Base-by-base conservation (phyloP, 2,797 vertebrate genomes). In the Onychomys arenicola region DNA sequence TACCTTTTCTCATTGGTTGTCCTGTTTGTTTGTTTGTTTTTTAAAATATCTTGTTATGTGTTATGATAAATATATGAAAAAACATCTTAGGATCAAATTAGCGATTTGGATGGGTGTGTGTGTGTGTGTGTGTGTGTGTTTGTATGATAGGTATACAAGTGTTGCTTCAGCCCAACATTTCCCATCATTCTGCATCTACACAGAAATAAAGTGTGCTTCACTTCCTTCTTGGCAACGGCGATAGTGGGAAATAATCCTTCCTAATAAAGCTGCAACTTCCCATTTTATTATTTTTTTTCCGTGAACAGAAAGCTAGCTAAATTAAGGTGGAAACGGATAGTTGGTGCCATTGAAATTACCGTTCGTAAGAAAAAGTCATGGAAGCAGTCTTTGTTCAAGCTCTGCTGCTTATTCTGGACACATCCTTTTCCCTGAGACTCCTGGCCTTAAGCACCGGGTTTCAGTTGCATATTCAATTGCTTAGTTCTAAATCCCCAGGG, bases 71-170 rank as follows among this genome's bases (percentile, higher is more conserved):
- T 94, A 86, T 71, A 49, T 92, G 89, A 96, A 86, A 86, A 37
- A 98, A 95, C 27, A 96, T 27, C 10, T 96, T 93, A 97, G 96
- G 90, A 96, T 90, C 82, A 97, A 98, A 77, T 2, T 81, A 94
- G 0, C 25, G 23, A 95, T 96, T 82, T 12, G 0, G 90, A 94
- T 90, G 63, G 10, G n/a, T 52, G 11, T 52, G 49, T 52, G 49
- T 52, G 49, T 52, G 49, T 46, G 46, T 49, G 49, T 49, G 49
- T 49, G 49, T 52, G 49, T 52, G 49, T 52, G 49, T 52, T 49
- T 52, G 49, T 52, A 12, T 52, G 49, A 52, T 52, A 40, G 63
- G 0, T 0, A 0, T 21, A 49, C 29, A 90, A 71, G 37, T 94
- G 90, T 87, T 87, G 37, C 29, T 98, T 96, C 75, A 40, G 73